These are phyloP conservation scores for Coregonus clupeaformis DNA, from an alignment of 2,113 vertebrate species.

Conservation along the genomic window DNA sequence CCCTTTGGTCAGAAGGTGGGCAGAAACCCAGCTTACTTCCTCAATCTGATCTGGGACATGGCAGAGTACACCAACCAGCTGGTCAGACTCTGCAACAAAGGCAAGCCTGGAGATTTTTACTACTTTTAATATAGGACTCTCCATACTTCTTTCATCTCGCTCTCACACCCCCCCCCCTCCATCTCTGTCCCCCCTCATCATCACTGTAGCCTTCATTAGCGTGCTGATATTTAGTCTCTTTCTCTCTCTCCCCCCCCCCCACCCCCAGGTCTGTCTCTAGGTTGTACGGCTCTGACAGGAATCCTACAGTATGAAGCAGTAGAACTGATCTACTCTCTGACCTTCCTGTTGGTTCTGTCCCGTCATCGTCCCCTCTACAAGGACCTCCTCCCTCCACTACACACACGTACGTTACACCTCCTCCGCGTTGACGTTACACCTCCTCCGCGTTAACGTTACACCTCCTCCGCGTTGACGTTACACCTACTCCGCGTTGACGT, in stretches of 20 bases:
- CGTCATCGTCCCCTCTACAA: constrained; percentile 56
- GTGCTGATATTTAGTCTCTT: background rate
- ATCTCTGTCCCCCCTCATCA: background rate
- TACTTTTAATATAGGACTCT: too few relatives aligned
- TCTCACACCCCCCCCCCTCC: background rate
- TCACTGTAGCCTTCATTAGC: background rate
- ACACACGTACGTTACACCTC: constrained; percentile 66
- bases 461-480: too few relatives aligned
- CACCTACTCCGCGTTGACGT: too few relatives aligned
- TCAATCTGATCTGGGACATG: constrained; percentile 78
- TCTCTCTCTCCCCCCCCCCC: background rate
- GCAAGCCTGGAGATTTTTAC: constrained; percentile 49
- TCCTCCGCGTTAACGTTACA: too few relatives aligned
- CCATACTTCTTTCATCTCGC: background rate
- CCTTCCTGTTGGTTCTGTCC: constrained; percentile 62
- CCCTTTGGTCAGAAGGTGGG: constrained; percentile 81
- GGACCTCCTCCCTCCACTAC: constrained; percentile 57
- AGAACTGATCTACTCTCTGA: constrained; percentile 71
- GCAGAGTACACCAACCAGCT: constrained; percentile 59
- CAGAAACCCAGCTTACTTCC: constrained; percentile 82
- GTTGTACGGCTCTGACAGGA: constrained; percentile 39
- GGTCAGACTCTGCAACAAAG: constrained; percentile 78
- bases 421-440: too few relatives aligned
- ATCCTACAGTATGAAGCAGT: constrained; percentile 67
- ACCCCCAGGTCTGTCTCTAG: constrained; percentile 51